Evolutionary conservation across 1,140 invertebrate genomes (phyloP), one percentile per base, ranked within the genome.

Genomic region (Drosophila sulfurigaster): DNA sequence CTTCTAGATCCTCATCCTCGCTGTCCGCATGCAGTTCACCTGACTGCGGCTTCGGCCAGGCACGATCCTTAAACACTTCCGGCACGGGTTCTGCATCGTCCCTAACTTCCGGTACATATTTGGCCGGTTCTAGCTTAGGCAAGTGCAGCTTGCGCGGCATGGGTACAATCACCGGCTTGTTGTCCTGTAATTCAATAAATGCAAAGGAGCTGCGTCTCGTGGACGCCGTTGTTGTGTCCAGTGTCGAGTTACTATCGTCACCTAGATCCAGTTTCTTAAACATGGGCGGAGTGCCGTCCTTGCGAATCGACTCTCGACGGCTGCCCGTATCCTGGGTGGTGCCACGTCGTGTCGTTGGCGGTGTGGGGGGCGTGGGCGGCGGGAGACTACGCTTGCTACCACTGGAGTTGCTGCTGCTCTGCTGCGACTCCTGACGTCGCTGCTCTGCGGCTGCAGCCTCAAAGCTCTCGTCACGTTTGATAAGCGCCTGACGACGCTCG

Each of bases 141-240:
- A 92, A 15, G 25, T 91, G 75, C 3, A 92, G 66, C 41, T 92
- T 92, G 30, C 75, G 82, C 41, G 91, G 91, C 91, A 92, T 91
- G 6, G 91, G 91, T 3, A 91, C 91, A 54, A 88, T 88, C 6
- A 91, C 78, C n/a, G 91, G 87, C 51, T 91, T 88, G 46, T 88
- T 92, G 49, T 89, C 80, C 65, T 82, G 82, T 67, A 92, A 66
- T 74, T 91, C 91, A 64, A 91, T 92, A 91, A 92, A 91, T 91
- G 91, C 90, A 86, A 91, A 91, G 46, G 91, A 92, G 60, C 91
- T 92, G 59, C 90, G 87, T 8, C 91, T 75, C 38, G 91, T 87
- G 15, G 83, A 92, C 11, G 70, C 78, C n/a, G 78, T 60, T 3
- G 86, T 83, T 32, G 82, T 80, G 20, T 88, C 77, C 48, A 78